Evolutionary conservation across 2,797 vertebrate species (phyloP).

Genomic region (Poecilia gillii): DNA sequence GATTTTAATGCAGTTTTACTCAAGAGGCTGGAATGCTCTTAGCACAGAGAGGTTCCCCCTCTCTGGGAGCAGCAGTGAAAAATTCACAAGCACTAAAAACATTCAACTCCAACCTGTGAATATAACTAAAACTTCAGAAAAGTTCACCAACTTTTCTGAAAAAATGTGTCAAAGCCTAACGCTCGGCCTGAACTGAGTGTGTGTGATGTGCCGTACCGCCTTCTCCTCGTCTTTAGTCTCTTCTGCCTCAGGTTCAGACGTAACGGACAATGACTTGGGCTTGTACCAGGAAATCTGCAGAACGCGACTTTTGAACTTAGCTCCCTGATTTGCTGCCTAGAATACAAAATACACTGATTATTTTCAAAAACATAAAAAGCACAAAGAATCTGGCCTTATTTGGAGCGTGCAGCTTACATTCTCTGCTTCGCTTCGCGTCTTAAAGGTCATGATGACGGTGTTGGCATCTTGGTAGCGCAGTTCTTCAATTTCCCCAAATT

Average conservation of each 20-base stretch:
- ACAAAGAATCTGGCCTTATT: background rate
- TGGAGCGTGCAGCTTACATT: constrained; percentile 80
- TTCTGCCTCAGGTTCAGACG: constrained; percentile 93
- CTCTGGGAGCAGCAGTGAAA: constrained; percentile 61
- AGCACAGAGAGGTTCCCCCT: constrained; percentile 51
- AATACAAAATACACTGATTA: constrained; percentile 5
- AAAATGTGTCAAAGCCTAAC: background rate
- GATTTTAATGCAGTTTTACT: constrained; percentile 63
- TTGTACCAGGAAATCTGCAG: constrained; percentile 98
- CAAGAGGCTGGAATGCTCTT: constrained; percentile 60
- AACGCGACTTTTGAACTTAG: constrained; percentile 94
- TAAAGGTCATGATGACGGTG: constrained; percentile 89
- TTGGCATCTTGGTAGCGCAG: constrained; percentile 88
- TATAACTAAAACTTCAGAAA: constrained; percentile 50
- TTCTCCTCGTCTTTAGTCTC: constrained; percentile 93
- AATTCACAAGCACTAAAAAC: constrained; percentile 57
- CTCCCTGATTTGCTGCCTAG: constrained; percentile 95
- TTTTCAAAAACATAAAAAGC: background rate
- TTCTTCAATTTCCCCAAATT: constrained; percentile 91
- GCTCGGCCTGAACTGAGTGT: background rate
- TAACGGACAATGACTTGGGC: constrained; percentile 91
- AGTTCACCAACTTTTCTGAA: constrained; percentile 11
- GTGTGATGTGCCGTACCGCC: constrained; percentile 49
- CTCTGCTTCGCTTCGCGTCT: constrained; percentile 89
- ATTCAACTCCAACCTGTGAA: constrained; percentile 44